Evolutionary conservation across 2,113 vertebrate genomes (phyloP).

Genomic region (Urocynchramus pylzowi): DNA sequence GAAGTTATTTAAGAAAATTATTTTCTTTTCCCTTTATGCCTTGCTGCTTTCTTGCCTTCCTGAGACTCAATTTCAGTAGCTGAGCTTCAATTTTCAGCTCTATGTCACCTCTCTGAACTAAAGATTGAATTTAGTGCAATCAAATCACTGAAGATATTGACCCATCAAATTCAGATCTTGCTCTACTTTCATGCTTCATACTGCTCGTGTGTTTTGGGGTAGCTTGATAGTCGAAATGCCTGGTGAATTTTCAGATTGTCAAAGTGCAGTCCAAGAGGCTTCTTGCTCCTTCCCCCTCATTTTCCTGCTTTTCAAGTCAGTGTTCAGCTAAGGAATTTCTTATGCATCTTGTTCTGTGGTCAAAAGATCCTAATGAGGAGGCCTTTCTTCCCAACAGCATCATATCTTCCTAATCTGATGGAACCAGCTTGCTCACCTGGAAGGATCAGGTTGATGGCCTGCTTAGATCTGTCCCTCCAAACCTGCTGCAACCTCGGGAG

Average conservation of each 20-base stretch:
- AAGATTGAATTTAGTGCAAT: background rate
- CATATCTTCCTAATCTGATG: background rate
- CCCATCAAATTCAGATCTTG: background rate
- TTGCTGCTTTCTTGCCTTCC: constrained; percentile 1
- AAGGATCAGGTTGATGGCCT: too few species aligned
- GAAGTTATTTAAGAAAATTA: constrained; percentile 5
- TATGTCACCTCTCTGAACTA: background rate
- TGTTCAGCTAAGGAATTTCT: background rate
- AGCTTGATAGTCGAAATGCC: background rate
- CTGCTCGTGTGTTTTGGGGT: background rate
- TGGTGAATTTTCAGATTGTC: background rate
- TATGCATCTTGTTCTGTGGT: background rate
- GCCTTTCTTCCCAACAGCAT: fast-evolving
- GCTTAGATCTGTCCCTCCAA: too few species aligned
- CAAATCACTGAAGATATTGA: background rate
- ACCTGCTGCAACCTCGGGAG: too few species aligned
- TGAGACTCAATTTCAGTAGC: background rate
- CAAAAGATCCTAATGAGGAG: background rate
- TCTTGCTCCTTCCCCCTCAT: background rate
- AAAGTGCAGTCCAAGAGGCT: background rate
- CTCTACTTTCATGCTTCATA: background rate
- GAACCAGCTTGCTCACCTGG: background rate
- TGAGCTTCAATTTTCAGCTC: constrained; percentile 37
- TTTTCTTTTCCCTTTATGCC: background rate
- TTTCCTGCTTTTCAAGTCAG: background rate